Evolutionary conservation across 1,140 invertebrate genomes (phyloP), one percentile per base, ranked within the genome.

Genomic region (Pomacea maculata): DNA sequence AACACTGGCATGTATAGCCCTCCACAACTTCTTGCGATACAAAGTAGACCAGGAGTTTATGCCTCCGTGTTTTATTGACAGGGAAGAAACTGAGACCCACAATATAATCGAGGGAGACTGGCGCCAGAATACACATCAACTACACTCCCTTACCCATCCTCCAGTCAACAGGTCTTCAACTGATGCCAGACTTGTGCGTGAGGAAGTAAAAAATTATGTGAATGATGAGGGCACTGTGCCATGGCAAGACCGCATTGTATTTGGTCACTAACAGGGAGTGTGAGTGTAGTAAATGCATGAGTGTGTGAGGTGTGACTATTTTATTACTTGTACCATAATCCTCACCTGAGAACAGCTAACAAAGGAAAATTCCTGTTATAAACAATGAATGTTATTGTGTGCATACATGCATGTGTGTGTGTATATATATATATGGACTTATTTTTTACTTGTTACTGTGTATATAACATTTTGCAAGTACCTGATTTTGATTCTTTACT

Each of bases 11-110:
- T 25, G n/a, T 57, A 25, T 75, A 57, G 45, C 74, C 19, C 52
- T 75, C 7, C 74, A 75, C 74, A 75, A 75, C 21, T 75, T 75
- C 29, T 21, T 75, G 12, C 45, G 52, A 17, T 17, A 21, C 10
- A 68, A 68, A 19, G 8, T 10, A 12, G 67, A 68, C 19, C 67
- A 68, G 19, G 67, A 21, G 19, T 68, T 68, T 19, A 34, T 19
- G 10, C 67, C 67, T 8, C 67, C 67, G 9, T 10, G 10, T 19
- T 34, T 68, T 10, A 10, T 34, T 25, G 67, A 68, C 19, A 10
- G 67, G 8, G 67, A 68, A 34, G 10, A 68, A 10, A 10, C 9
- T 9, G 21, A 12, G 29, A 68, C 21, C 19, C 21, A 68, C 19
- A 19, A 68, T 10, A 8, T 68, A 8, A 68, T 68, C 19, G 21